Evolutionary conservation across 2,113 vertebrate genomes (phyloP).

Genomic region (Carassius carassius): DNA sequence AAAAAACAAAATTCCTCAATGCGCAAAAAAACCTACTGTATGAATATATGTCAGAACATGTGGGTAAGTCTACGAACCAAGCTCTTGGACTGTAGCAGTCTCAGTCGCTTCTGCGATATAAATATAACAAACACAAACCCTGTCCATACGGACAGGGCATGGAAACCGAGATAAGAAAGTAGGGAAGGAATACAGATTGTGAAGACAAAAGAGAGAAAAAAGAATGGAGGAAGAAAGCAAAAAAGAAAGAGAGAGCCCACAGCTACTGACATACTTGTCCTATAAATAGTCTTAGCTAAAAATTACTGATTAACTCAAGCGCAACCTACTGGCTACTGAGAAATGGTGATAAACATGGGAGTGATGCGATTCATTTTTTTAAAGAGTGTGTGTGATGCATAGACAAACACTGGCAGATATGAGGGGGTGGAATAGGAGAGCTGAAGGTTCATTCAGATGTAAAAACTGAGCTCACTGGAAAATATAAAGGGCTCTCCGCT

Average conservation of each 20-base stretch:
- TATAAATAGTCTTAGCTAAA: slow-evolving; percentile 56
- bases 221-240: not conserved
- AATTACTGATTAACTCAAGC: slow-evolving; percentile 57
- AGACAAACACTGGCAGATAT: slow-evolving; percentile 33
- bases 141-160: not conserved
- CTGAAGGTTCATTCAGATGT: slow-evolving; percentile 44
- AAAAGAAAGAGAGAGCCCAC: slow-evolving; percentile 37
- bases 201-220: slow-evolving; percentile 7
- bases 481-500: slow-evolving; percentile 21
- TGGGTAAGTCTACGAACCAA: not conserved
- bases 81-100: not conserved
- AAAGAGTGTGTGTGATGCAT: slow-evolving; percentile 13
- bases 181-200: not conserved
- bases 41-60: not conserved
- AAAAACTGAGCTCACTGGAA: slow-evolving; percentile 31
- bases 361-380: slow-evolving; percentile 38
- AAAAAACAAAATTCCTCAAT: not conserved
- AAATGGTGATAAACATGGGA: slow-evolving; percentile 33
- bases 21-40: not conserved
- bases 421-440: slow-evolving; percentile 32
- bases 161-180: not conserved
- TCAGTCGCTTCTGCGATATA: not conserved
- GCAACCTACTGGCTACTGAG: slow-evolving; percentile 41
- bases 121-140: not conserved
- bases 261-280: slow-evolving; percentile 51